Evolutionary conservation across 2,888 invertebrate species (phyloP).

Genomic region (Blera fallax): DNA sequence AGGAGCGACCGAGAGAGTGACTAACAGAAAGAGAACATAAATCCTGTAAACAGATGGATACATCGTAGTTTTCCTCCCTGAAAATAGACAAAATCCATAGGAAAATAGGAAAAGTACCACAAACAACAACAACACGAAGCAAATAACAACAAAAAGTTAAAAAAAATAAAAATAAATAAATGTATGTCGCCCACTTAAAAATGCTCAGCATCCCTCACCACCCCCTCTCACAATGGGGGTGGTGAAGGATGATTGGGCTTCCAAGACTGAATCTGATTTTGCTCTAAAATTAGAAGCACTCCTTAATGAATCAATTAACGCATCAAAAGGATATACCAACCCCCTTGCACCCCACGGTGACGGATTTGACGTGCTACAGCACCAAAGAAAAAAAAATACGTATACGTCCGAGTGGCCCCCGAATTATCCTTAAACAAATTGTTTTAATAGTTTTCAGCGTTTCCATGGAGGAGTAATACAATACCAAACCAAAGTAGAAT

Average conservation of each 20-base stretch:
- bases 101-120: constrained; percentile 17
- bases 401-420: constrained; percentile 34
- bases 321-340: not conserved
- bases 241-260: not conserved
- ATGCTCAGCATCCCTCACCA: not conserved
- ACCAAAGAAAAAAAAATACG: not conserved
- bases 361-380: not conserved
- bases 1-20: not conserved
- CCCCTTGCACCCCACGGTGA: too few species aligned
- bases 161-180: too few species aligned
- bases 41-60: constrained; percentile 37
- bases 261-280: not conserved
- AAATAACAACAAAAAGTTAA: not conserved
- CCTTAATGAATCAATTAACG: constrained; percentile 51
- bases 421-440: not conserved
- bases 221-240: not conserved
- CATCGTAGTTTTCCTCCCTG: constrained; percentile 30
- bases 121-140: not conserved
- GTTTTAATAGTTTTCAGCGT: not conserved
- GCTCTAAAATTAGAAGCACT: constrained; percentile 23
- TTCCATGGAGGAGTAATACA: not conserved
- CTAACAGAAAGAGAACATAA: not conserved
- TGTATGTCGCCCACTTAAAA: constrained; percentile 34
- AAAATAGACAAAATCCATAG: constrained; percentile 45
- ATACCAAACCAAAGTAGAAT: too few species aligned